Evolutionary conservation across 2,797 vertebrate genomes (phyloP), one percentile per base, ranked within the genome.

Genomic region (Lepus oiostolus): DNA sequence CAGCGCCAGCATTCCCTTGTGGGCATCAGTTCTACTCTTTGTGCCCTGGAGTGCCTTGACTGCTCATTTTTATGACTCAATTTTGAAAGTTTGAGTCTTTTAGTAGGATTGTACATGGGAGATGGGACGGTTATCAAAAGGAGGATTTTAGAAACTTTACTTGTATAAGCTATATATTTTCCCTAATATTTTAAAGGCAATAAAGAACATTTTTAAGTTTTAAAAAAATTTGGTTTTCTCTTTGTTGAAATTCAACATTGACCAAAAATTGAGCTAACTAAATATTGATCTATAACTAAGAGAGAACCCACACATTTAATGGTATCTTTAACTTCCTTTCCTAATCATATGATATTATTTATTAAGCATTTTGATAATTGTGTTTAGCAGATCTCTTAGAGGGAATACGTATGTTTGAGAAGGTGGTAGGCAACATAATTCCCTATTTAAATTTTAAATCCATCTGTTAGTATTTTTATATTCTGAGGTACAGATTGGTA

Each of bases 401-500:
- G 60, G 21, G 26, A 62, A 47, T 47, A 86, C 14, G 54, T 54
- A 10, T 67, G 9, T 67, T 62, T 90, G 30, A 54, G 5, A 79
- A 22, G 5, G 4, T n/a, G 8, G 19, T 4, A 68, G 35, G 19
- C 22, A 72, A 42, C 42, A 35, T 50, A 5, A 1, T 52, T 87
- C 6, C 85, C 80, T 72, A 77, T 32, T 83, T 85, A 62, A 8
- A 42, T 35, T 68, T 93, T 93, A 35, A 67, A 93, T 79, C 62
- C 74, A 42, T 63, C 74, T 50, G 4, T 47, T 81, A 76, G 82
- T 62, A 5, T 13, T 7, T 28, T 63, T 6, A 38, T 50, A 42
- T 62, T 67, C 5, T 68, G 8, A 4, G 14, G 65, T 84, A 35
- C 16, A 58, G 5, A n/a, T 30, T 85, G 32, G 4, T 38, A 14